These are phyloP conservation scores for Zhuqinia jingwanae DNA, from an alignment of 2,888 invertebrate species.

Conservation along the genomic window DNA sequence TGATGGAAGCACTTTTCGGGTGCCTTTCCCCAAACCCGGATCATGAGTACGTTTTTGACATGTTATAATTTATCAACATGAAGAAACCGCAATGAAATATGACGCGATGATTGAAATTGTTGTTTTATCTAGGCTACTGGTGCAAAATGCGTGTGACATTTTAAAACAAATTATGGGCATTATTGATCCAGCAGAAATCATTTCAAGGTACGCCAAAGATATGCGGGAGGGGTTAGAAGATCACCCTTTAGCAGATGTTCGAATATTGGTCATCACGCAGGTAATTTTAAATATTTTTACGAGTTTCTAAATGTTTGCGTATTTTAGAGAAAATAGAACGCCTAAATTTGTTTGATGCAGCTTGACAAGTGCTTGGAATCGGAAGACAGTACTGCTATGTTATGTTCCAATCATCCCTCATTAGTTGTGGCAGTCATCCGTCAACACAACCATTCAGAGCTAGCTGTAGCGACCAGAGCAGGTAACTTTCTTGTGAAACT, in stretches of 20 bases:
- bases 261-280: constrained; percentile 75
- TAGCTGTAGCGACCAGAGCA: constrained; percentile 74
- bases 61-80: not conserved
- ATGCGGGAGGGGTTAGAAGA: constrained; percentile 75
- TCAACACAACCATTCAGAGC: constrained; percentile 72
- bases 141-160: constrained; percentile 76
- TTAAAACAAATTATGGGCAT: constrained; percentile 77
- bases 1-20: constrained; percentile 76
- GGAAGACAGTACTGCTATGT: constrained; percentile 2
- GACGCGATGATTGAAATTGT: too few relatives aligned
- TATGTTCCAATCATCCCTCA: constrained; percentile 66
- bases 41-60: constrained; percentile 58
- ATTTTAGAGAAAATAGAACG: not conserved
- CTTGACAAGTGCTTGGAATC: constrained; percentile 74
- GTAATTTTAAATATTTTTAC: constrained; percentile 47
- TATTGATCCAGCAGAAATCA: constrained; percentile 72
- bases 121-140: constrained; percentile 76
- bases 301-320: not conserved
- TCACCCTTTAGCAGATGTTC: constrained; percentile 76
- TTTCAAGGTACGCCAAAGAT: constrained; percentile 76
- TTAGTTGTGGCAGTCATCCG: constrained; percentile 73
- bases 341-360: constrained; percentile 50
- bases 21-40: constrained; percentile 73
- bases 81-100: too few relatives aligned
- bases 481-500: constrained; percentile 72